Evolutionary conservation across 2,113 vertebrate genomes (phyloP).

Genomic region (Donacobius atricapilla): DNA sequence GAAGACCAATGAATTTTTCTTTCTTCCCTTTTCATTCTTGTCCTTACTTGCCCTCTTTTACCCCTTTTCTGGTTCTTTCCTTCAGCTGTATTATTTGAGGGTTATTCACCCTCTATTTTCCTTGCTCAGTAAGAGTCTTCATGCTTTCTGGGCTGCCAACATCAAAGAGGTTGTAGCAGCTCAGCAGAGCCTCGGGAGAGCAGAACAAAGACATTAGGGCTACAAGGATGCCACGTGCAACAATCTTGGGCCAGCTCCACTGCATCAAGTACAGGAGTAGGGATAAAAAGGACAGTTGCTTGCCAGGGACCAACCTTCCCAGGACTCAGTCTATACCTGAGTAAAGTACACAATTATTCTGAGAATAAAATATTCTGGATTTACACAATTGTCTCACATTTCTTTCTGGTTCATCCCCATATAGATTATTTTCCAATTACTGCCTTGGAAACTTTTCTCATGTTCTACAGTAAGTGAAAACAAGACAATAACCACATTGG

Average conservation of each 20-base stretch:
- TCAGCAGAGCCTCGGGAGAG: not conserved
- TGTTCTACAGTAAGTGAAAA: not conserved
- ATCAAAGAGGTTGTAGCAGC: not conserved
- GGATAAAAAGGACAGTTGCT: not conserved
- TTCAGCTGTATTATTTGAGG: not conserved
- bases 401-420: not conserved
- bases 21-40: not conserved
- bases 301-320: not conserved
- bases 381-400: not conserved
- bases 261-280: not conserved
- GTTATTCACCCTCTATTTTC: not conserved
- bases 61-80: not conserved
- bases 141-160: not conserved
- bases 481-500: not conserved
- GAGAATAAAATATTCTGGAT: not conserved
- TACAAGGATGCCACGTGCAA: not conserved
- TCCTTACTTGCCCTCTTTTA: not conserved
- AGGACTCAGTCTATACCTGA: not conserved
- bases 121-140: not conserved
- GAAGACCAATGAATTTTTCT: not conserved
- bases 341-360: not conserved
- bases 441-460: not conserved
- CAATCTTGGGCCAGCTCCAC: not conserved
- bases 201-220: not conserved
- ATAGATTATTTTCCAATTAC: not conserved